A percentile compares a stretch with the other conserved stretches of the same genome.
phyloP scores from a whole-genome alignment of 2,888 invertebrate species.

The Lasioglossum pauxillum region DNA sequence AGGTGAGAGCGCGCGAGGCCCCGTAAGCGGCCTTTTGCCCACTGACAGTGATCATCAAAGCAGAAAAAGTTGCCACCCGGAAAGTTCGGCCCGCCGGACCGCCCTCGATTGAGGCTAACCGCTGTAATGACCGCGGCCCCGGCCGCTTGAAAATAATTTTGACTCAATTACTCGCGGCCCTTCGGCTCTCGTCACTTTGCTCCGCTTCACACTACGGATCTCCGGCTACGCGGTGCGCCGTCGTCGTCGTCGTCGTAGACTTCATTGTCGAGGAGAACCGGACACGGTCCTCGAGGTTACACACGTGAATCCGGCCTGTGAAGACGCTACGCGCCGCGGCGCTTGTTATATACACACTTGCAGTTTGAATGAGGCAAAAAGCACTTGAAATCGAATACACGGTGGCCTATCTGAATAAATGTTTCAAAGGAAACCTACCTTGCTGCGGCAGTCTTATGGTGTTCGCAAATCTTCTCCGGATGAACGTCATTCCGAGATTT shows the following conservation, averaged over 20 bases:
- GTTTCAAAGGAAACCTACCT: not conserved
- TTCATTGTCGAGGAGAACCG: slow-evolving; percentile 23
- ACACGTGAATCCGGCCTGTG: slow-evolving; percentile 21
- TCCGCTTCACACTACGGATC: not conserved
- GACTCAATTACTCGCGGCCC: slow-evolving; percentile 64
- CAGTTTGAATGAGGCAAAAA: not conserved
- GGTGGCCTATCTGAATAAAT: not conserved
- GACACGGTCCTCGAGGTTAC: slow-evolving; percentile 22
- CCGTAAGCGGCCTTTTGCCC: slow-evolving; percentile 77
- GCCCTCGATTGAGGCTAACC: slow-evolving; percentile 66
- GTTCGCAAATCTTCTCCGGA: not conserved
- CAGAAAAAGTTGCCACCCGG: slow-evolving; percentile 78
- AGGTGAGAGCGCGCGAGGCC: slow-evolving; percentile 76
- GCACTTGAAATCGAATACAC: not conserved
- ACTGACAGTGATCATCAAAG: slow-evolving; percentile 77
- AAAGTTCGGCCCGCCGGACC: slow-evolving; percentile 69
- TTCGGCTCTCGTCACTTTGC: slow-evolving; percentile 18
- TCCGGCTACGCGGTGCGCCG: not conserved
- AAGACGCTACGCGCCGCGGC: slow-evolving; percentile 12
- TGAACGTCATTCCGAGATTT: not conserved
- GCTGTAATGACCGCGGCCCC: slow-evolving; percentile 60
- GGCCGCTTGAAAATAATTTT: slow-evolving; percentile 69
- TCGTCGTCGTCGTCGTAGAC: slow-evolving; percentile 1
- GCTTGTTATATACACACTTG: slow-evolving; percentile 39
- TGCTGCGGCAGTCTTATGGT: not conserved